Evolutionary conservation across 2,113 vertebrate genomes (phyloP).

Genomic region (Hiodon tergisus): DNA sequence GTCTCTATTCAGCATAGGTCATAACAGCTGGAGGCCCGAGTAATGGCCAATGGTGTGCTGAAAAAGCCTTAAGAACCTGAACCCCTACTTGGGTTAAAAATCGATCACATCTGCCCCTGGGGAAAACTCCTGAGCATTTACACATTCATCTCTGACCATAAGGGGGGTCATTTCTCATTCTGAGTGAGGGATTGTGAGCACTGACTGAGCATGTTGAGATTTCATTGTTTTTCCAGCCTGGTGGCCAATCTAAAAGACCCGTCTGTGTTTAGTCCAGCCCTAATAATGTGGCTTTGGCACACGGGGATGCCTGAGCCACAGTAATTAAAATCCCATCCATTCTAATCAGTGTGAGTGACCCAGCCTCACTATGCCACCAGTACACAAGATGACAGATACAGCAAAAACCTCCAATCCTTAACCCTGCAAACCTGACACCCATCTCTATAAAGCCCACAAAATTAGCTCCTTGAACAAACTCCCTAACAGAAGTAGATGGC

Average conservation of each 20-base stretch:
- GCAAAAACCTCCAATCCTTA: background rate
- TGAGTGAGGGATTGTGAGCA: background rate
- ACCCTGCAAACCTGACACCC: too few species aligned
- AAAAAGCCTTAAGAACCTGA: too few species aligned
- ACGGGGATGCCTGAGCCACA: background rate
- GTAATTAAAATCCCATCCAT: conserved; percentile 23
- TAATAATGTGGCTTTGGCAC: background rate
- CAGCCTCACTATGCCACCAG: background rate
- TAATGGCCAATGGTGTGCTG: too few species aligned
- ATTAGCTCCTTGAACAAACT: too few species aligned
- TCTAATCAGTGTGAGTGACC: conserved; percentile 27
- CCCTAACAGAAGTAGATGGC: too few species aligned
- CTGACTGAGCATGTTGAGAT: conserved; percentile 23
- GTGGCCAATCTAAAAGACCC: background rate
- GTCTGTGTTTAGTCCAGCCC: conserved; percentile 3
- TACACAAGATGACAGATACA: background rate
- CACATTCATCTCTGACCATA: conserved; percentile 18
- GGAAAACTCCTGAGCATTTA: background rate
- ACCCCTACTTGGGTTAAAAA: too few species aligned
- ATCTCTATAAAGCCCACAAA: too few species aligned
- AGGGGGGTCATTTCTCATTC: background rate
- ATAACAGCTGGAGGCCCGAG: too few species aligned
- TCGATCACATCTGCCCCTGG: background rate
- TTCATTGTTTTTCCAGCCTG: conserved; percentile 18
- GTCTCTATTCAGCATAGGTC: background rate